Evolutionary conservation across 2,797 vertebrate genomes (phyloP).

Genomic region (Leptodactylus fallax): DNA sequence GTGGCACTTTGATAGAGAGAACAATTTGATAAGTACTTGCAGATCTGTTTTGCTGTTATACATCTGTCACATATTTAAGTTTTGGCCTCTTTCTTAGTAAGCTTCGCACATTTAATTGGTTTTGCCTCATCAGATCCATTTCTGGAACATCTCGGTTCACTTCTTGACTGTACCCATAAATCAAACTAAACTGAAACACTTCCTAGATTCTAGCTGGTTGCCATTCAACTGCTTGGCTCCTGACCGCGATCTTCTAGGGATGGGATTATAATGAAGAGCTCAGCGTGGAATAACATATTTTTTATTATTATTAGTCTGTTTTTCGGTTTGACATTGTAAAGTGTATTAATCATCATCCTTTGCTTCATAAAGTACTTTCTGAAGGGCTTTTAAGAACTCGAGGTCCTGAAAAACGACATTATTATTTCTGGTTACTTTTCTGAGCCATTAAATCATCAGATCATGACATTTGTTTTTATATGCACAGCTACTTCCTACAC

Average conservation of each 20-base stretch:
- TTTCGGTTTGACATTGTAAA: background rate
- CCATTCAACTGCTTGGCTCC: background rate
- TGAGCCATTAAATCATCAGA: background rate
- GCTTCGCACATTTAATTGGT: too few species aligned
- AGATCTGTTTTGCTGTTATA: background rate
- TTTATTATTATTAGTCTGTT: background rate
- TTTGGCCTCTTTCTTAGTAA: too few species aligned
- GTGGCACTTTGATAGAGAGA: too few species aligned
- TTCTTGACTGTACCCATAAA: too few species aligned
- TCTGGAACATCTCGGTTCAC: too few species aligned
- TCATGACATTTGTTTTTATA: background rate
- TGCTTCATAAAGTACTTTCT: background rate
- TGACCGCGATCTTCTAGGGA: background rate
- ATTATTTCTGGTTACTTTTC: background rate
- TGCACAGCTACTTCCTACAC: background rate
- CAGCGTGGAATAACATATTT: background rate
- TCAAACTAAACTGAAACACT: background rate
- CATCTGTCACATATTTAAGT: background rate
- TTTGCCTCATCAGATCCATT: too few species aligned
- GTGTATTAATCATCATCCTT: background rate
- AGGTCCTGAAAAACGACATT: background rate
- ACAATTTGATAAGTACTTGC: background rate
- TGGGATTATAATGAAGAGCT: background rate
- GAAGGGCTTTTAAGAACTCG: background rate
- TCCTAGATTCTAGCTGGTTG: background rate